Base-by-base conservation (phyloP, 2,888 invertebrate genomes). In the Clivina fossor region DNA sequence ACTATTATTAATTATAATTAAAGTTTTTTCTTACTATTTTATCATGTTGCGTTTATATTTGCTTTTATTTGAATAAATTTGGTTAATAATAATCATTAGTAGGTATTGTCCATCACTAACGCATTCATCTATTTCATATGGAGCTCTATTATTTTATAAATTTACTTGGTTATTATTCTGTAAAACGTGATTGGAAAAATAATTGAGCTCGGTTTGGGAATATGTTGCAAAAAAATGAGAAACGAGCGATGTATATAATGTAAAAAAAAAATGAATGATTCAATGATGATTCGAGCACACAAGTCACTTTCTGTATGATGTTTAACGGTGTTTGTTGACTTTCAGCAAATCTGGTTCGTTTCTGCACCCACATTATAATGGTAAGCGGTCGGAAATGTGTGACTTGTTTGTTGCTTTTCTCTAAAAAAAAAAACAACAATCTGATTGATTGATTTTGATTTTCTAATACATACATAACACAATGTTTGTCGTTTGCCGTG, bases 331-430 rank as follows among this genome's bases (percentile, higher is more conserved):
- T 53, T 53, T 44, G 44, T 53, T 53, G 28, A 67, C 69, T 74
- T 74, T 73, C 74, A 74, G 74, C 73, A 73, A 71, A 70, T 68
- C 72, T 72, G 78, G 77, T 74, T 68, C 70, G 67, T 77, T 78
- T 73, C 77, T 80, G 71, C 78, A 79, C 76, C 78, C 80, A 72
- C 76, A 75, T 73, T 79, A 78, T 73, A 78, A 79, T 73, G 80
- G 80, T 80, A 80, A 80, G 79, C 75, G 69, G 66, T 35, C 47
- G 32, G 54, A 55, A 26, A 54, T 44, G 60, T 64, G 59, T 58
- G 59, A 61, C 58, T 63, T 58, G 63, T 64, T 62, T 62, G 59
- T 62, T 62, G 63, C 64, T 59, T 58, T 60, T 22, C 22, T 20
- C 20, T 19, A 9, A 13, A 20, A 40, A 16, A 33, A 15, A 15